A percentile compares a stretch with the other conserved stretches of the same genome.
Conservation (phyloP, 2,888 invertebrate genomes). For the Mythimna loreyi region DNA sequence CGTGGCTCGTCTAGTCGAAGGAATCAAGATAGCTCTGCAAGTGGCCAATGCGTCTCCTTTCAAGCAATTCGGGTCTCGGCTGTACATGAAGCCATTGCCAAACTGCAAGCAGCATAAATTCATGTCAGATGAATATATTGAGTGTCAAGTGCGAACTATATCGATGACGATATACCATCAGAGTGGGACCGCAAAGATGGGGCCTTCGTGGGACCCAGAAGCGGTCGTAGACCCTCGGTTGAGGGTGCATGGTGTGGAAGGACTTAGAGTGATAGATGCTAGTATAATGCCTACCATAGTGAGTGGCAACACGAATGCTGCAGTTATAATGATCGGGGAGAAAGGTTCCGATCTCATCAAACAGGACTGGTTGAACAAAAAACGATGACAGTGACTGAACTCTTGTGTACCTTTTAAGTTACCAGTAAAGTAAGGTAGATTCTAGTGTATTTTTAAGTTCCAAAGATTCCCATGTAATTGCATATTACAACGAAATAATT, state of each 20-base stretch:
- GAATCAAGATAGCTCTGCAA: constrained; percentile 94
- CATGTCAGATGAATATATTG: constrained; percentile 95
- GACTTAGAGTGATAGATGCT: constrained; percentile 96
- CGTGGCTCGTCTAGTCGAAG: constrained; percentile 95
- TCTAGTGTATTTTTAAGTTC: constrained; percentile 48
- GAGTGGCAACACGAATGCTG: constrained; percentile 97
- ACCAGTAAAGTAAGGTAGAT: constrained; percentile 56
- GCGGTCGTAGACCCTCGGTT: constrained; percentile 96
- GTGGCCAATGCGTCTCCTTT: constrained; percentile 95
- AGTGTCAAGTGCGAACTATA: constrained; percentile 96
- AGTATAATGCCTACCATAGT: constrained; percentile 97
- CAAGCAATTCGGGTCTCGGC: constrained; percentile 94
- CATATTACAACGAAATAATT: constrained; percentile 15
- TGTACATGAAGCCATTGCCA: constrained; percentile 94
- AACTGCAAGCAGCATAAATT: constrained; percentile 94
- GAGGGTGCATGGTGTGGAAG: constrained; percentile 94
- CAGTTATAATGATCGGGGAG: constrained; percentile 97
- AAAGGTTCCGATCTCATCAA: constrained; percentile 97
- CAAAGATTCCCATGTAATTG: constrained; percentile 59
- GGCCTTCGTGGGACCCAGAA: constrained; percentile 93
- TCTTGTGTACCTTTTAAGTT: constrained; percentile 58
- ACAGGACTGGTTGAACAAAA: constrained; percentile 93
- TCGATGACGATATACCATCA: constrained; percentile 98
- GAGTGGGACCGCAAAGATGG: constrained; percentile 97
- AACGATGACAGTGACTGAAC: constrained; percentile 74